Evolutionary conservation across 2,113 vertebrate genomes (phyloP).

Genomic region (Serinus canaria): DNA sequence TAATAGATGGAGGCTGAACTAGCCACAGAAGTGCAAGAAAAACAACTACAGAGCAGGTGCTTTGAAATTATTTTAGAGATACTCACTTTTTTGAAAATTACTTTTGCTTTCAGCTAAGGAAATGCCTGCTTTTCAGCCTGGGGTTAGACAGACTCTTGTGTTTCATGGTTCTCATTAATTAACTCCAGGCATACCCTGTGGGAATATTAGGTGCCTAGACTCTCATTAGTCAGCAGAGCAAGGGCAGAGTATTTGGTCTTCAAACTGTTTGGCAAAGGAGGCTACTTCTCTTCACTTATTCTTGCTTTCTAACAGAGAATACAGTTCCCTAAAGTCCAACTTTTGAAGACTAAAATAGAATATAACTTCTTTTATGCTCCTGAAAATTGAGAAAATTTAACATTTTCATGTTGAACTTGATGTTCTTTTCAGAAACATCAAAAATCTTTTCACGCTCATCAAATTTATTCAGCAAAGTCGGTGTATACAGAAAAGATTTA

Average conservation of each 20-base stretch:
- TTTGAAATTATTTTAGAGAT: background rate
- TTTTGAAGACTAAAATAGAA: background rate
- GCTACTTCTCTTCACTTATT: background rate
- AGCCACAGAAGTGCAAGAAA: background rate
- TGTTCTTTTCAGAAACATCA: background rate
- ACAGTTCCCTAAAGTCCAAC: background rate
- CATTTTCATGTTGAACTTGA: background rate
- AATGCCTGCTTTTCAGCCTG: background rate
- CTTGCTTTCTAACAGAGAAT: background rate
- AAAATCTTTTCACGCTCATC: background rate
- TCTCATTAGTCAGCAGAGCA: background rate
- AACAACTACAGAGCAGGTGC: background rate
- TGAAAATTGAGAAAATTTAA: background rate
- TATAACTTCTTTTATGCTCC: background rate
- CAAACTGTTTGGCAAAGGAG: background rate
- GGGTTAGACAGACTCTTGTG: background rate
- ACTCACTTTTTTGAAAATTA: background rate
- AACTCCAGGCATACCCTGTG: background rate
- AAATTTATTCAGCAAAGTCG: background rate
- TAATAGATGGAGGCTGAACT: background rate
- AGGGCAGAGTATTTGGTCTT: background rate
- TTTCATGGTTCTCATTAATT: background rate
- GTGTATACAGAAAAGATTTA: background rate
- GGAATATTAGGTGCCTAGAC: background rate
- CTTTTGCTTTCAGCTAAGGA: background rate